Evolutionary conservation across 2,797 vertebrate genomes (phyloP).

Genomic region (Macropodus opercularis): DNA sequence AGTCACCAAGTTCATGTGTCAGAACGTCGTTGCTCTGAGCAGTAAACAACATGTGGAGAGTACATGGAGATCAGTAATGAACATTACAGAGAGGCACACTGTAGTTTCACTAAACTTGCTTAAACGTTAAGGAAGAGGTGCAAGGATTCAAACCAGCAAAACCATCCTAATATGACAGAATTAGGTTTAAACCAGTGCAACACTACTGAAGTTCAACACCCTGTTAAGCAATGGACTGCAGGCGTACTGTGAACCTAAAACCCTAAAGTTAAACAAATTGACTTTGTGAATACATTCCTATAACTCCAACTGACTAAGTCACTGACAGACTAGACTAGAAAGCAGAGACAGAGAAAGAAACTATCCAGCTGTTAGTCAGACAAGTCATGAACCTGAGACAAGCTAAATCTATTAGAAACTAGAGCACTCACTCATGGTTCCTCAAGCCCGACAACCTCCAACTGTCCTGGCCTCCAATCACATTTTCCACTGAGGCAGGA

Average conservation of each 20-base stretch:
- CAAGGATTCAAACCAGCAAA: slow-evolving; percentile 19
- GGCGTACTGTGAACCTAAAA: background rate
- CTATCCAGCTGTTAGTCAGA: slow-evolving; percentile 25
- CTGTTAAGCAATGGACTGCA: slow-evolving; percentile 13
- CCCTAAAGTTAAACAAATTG: background rate
- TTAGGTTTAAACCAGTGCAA: slow-evolving; percentile 1
- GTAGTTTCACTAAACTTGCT: too few species aligned
- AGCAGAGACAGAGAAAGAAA: slow-evolving; percentile 12
- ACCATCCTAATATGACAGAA: slow-evolving; percentile 19
- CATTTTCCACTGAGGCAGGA: slow-evolving; percentile 75
- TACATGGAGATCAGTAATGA: background rate
- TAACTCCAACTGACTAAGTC: slow-evolving; percentile 14
- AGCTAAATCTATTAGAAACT: slow-evolving; percentile 20
- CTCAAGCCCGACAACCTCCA: slow-evolving; percentile 60
- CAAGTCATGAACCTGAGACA: slow-evolving; percentile 14
- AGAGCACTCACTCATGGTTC: slow-evolving; percentile 83
- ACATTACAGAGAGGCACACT: background rate
- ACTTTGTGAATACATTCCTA: background rate
- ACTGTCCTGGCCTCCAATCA: slow-evolving; percentile 64
- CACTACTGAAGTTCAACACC: slow-evolving; percentile 18
- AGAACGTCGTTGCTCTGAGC: slow-evolving; percentile 26
- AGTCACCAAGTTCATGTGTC: slow-evolving; percentile 60
- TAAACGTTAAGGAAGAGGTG: too few species aligned
- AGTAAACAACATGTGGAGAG: slow-evolving; percentile 33
- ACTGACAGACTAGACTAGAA: slow-evolving; percentile 9